These are phyloP conservation scores for Sceloporus tristichus DNA, from an alignment of 2,113 vertebrate species.

Conservation along the genomic window DNA sequence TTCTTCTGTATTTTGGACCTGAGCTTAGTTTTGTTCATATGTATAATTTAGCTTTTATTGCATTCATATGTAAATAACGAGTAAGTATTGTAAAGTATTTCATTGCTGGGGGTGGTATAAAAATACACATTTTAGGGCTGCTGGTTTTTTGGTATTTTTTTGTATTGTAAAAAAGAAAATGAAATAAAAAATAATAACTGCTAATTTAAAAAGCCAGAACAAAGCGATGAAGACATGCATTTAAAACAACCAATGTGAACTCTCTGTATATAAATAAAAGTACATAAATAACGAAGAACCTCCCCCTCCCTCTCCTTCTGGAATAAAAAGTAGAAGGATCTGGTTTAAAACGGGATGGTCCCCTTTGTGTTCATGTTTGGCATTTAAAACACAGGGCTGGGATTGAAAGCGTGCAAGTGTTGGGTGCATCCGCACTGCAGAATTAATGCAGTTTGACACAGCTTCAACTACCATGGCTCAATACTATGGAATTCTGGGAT, in stretches of 20 bases:
- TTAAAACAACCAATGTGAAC: slow-evolving; percentile 88
- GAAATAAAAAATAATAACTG: slow-evolving; percentile 84
- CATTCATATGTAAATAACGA: slow-evolving; percentile 92
- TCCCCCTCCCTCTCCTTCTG: slow-evolving; percentile 65
- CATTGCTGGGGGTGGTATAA: slow-evolving; percentile 80
- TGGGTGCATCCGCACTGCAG: too few relatives aligned
- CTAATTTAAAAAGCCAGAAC: slow-evolving; percentile 83
- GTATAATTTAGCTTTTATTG: slow-evolving; percentile 92
- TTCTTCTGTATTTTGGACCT: slow-evolving; percentile 71
- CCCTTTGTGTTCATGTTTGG: neutral
- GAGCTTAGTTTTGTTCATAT: slow-evolving; percentile 92
- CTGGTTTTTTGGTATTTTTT: slow-evolving; percentile 86
- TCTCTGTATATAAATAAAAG: slow-evolving; percentile 90
- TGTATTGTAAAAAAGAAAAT: slow-evolving; percentile 85
- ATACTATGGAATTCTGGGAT: too few relatives aligned
- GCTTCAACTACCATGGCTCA: too few relatives aligned
- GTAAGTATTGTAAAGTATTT: slow-evolving; percentile 95
- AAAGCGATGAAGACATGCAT: slow-evolving; percentile 81
- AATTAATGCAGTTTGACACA: too few relatives aligned
- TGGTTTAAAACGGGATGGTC: slow-evolving; percentile 61
- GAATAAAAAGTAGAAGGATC: slow-evolving; percentile 89
- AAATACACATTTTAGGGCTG: slow-evolving; percentile 85
- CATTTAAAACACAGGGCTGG: too few relatives aligned
- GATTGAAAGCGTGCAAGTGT: too few relatives aligned
- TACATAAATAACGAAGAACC: slow-evolving; percentile 81